Evolutionary conservation across 2,797 vertebrate species (phyloP).

Genomic region (Lepilemur ruficaudatus): DNA sequence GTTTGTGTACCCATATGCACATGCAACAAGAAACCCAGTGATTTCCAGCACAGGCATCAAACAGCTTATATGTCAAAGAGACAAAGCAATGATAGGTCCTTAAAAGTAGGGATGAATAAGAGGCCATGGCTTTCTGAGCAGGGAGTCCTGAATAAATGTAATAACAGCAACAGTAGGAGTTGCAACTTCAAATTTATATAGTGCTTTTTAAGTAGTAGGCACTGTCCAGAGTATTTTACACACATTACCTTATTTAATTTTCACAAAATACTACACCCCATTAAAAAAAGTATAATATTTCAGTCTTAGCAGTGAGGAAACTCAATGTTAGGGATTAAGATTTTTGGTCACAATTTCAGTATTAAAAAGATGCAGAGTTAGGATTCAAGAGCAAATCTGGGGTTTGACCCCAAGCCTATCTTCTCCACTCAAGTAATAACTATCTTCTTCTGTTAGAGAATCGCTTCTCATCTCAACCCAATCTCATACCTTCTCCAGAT

Average conservation of each 20-base stretch:
- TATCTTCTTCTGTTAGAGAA: background rate
- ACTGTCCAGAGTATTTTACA: background rate
- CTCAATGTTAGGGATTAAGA: background rate
- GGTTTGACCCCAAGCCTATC: background rate
- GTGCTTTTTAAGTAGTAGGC: background rate
- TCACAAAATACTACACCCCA: background rate
- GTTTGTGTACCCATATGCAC: background rate
- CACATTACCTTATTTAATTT: background rate
- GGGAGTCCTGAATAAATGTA: background rate
- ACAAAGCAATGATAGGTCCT: background rate
- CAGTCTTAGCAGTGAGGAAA: background rate
- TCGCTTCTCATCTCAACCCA: background rate
- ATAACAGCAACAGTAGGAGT: background rate
- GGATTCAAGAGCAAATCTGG: background rate
- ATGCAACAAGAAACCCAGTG: background rate
- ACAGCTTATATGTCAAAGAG: background rate
- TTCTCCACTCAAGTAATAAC: background rate
- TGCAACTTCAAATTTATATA: background rate
- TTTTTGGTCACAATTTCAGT: background rate
- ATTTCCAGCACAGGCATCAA: background rate
- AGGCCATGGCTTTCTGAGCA: background rate
- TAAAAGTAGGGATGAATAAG: background rate
- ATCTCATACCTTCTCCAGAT: background rate
- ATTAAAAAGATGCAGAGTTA: background rate
- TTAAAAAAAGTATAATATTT: background rate